Conservation (phyloP, 2,888 invertebrate species). For the Epinotia demarniana region DNA sequence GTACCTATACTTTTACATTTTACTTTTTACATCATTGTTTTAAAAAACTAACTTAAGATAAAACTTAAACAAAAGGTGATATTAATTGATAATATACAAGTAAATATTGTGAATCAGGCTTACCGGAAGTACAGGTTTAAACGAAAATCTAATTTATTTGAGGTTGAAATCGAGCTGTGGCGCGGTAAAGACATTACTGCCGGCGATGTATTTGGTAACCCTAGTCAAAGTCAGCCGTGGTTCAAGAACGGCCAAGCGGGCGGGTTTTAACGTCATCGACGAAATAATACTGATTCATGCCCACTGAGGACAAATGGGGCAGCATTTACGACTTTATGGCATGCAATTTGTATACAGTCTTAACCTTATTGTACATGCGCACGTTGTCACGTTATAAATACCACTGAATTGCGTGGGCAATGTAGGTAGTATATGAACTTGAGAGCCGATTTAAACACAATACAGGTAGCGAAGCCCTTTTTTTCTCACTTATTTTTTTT, state of each 20-base stretch:
- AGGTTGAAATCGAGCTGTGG: background rate
- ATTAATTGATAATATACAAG: too few relatives aligned
- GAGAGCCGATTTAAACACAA: slow-evolving; percentile 15
- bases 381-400: slow-evolving; percentile 24
- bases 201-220: slow-evolving; percentile 33
- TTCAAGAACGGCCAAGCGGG: slow-evolving; percentile 63
- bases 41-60: too few relatives aligned
- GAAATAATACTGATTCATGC: slow-evolving; percentile 70
- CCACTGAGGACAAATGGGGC: slow-evolving; percentile 43
- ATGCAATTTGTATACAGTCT: slow-evolving; percentile 33
- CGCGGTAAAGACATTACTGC: slow-evolving; percentile 1
- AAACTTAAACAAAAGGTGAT: too few relatives aligned
- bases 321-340: slow-evolving; percentile 38
- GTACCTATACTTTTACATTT: too few relatives aligned
- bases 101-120: background rate
- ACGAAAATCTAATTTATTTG: background rate
- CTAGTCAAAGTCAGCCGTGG: slow-evolving; percentile 40
- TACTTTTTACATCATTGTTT: too few relatives aligned
- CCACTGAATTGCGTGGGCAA: slow-evolving; percentile 3
- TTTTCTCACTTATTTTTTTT: background rate
- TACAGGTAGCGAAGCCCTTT: background rate
- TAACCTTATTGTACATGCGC: slow-evolving; percentile 31
- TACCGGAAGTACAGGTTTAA: slow-evolving; percentile 3
- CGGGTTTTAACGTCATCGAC: slow-evolving; percentile 69
- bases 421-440: slow-evolving; percentile 17